These are phyloP conservation scores for Stegana nigrithorax DNA, from an alignment of 2,888 invertebrate genomes.

Conservation along the genomic window DNA sequence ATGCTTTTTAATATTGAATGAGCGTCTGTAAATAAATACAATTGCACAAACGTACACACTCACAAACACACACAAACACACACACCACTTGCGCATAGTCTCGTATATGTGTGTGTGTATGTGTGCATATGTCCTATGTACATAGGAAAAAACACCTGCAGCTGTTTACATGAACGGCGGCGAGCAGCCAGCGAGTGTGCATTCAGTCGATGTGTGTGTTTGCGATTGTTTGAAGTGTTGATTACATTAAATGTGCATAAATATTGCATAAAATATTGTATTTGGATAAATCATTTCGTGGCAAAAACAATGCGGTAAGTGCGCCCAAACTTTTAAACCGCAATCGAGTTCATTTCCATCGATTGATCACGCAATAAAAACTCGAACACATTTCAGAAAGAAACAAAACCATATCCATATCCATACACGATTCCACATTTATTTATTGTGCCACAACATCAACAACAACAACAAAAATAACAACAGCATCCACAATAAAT, in stretches of 20 bases:
- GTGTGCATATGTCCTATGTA: too few species aligned
- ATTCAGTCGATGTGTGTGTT: conserved; percentile 8
- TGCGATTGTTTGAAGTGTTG: conserved; percentile 27
- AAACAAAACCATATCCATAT: conserved; percentile 15
- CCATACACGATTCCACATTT: background rate
- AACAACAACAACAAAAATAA: background rate
- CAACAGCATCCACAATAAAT: conserved; percentile 24
- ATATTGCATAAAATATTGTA: conserved; percentile 3
- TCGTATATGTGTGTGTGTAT: background rate
- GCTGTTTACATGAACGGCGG: too few species aligned
- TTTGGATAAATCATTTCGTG: conserved; percentile 23
- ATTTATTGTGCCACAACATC: background rate
- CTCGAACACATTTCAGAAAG: conserved; percentile 6
- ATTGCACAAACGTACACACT: too few species aligned
- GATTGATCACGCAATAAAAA: conserved; percentile 26
- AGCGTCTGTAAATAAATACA: background rate
- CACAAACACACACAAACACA: background rate
- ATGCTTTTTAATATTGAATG: background rate
- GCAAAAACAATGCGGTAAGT: conserved; percentile 24
- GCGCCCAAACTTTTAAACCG: conserved; percentile 2
- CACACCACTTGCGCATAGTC: background rate
- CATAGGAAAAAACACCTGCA: too few species aligned
- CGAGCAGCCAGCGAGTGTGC: too few species aligned
- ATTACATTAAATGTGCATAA: conserved; percentile 32
- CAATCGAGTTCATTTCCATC: conserved; percentile 31